A percentile compares a stretch with the other conserved stretches of the same genome.
Conservation (phyloP, 35 echinoderm and acorn worm species). For the Ophiothrix spiculata region DNA sequence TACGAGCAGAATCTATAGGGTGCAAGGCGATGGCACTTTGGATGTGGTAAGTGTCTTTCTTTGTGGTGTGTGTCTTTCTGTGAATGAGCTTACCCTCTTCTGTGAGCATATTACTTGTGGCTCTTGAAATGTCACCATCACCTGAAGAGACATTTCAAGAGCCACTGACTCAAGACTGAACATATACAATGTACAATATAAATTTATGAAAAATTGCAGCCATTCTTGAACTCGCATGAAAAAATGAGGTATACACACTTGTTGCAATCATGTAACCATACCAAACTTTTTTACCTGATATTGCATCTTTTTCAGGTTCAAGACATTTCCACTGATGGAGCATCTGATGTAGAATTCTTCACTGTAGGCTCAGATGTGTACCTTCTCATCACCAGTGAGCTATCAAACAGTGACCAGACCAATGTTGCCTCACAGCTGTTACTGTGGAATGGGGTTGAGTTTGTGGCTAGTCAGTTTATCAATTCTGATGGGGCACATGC, state of each 20-base stretch:
- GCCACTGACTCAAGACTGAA: no score
- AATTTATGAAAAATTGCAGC: no score
- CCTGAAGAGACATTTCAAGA: no score
- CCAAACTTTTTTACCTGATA: no score
- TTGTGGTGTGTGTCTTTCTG: not conserved
- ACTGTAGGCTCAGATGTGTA: slow-evolving; percentile 68
- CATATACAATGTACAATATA: no score
- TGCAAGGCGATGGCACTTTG: slow-evolving; percentile 44
- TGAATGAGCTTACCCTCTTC: no score
- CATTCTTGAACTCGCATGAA: no score
- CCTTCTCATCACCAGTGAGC: slow-evolving; percentile 57
- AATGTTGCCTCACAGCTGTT: slow-evolving; percentile 43
- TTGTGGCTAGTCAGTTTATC: slow-evolving; percentile 34
- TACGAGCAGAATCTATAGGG: slow-evolving; percentile 59
- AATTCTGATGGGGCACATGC: slow-evolving; percentile 42
- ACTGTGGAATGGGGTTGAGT: slow-evolving; percentile 75
- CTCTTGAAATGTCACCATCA: no score
- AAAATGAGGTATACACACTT: no score
- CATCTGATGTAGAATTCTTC: slow-evolving; percentile 76
- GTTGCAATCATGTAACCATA: no score
- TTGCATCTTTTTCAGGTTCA: slow-evolving; percentile 79
- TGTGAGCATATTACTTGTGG: no score
- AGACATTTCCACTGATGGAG: slow-evolving; percentile 75
- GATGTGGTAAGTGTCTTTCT: slow-evolving; percentile 57
- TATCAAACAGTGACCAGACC: slow-evolving; percentile 42